A percentile compares a stretch with the other conserved stretches of the same genome.
Conservation (phyloP, 2,888 invertebrate species). For the Drosophila merina region DNA sequence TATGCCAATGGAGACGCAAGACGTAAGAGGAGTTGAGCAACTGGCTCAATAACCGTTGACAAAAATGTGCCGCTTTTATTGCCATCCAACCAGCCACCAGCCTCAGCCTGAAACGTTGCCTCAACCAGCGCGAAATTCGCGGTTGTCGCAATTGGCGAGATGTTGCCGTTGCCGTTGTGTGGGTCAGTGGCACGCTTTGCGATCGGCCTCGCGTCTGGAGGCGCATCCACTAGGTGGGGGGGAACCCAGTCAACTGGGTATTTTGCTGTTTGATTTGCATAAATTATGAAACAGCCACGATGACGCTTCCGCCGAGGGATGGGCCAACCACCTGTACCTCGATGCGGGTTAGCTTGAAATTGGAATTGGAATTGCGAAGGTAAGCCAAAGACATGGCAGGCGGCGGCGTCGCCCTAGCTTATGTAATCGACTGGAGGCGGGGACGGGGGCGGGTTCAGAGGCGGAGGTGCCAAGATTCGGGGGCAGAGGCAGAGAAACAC, state of each 20-base stretch:
- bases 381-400: conserved; percentile 42
- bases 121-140: conserved; percentile 36
- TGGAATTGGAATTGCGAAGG: conserved; percentile 70
- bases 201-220: conserved; percentile 31
- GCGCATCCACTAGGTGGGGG: conserved; percentile 17
- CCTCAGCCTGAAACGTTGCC: conserved; percentile 18
- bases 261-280: conserved; percentile 54
- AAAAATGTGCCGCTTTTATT: conserved; percentile 64
- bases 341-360: conserved; percentile 45
- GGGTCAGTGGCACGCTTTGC: conserved; percentile 74
- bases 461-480: conserved; percentile 22
- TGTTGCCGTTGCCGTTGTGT: conserved; percentile 52
- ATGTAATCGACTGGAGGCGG: conserved; percentile 29
- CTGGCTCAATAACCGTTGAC: conserved; percentile 71
- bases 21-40: conserved; percentile 52
- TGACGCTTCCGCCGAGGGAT: conserved; percentile 53
- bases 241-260: background rate
- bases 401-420: conserved; percentile 39
- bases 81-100: conserved; percentile 32
- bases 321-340: conserved; percentile 44
- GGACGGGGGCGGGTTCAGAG: background rate
- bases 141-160: conserved; percentile 57
- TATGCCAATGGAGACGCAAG: conserved; percentile 23
- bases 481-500: conserved; percentile 50
- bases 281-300: conserved; percentile 61